A percentile compares a stretch with the other conserved stretches of the same genome.
phyloP scores from a whole-genome alignment of 1,140 invertebrate species.

The Proales similis region DNA sequence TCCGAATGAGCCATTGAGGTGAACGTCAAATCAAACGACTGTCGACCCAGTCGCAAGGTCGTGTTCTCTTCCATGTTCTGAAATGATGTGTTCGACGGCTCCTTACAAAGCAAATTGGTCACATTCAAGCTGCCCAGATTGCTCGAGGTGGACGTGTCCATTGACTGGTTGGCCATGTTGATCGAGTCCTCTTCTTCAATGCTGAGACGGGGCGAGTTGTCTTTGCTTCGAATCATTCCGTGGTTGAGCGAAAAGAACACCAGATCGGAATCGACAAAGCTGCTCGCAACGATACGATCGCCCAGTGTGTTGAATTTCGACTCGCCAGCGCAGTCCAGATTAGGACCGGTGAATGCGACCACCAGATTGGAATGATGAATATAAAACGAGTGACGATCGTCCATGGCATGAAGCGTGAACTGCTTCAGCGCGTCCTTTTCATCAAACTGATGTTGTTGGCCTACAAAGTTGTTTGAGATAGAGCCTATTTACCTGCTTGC shows the following conservation, averaged over 20 bases:
- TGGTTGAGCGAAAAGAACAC: slow-evolving; percentile 32
- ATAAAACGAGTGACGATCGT: slow-evolving; percentile 31
- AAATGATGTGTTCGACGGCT: slow-evolving; percentile 20
- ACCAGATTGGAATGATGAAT: slow-evolving; percentile 10
- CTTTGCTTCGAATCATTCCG: slow-evolving; percentile 23
- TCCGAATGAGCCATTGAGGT: neutral
- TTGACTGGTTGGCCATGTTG: neutral
- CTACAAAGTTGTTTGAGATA: too few species aligned
- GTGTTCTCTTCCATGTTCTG: slow-evolving; percentile 12
- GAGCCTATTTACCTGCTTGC: too few species aligned
- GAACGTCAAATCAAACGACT: slow-evolving; percentile 34
- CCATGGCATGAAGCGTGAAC: slow-evolving; percentile 14
- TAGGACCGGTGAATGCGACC: slow-evolving; percentile 29
- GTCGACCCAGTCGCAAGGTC: slow-evolving; percentile 2
- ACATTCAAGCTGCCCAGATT: slow-evolving; percentile 8
- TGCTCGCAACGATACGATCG: slow-evolving; percentile 28
- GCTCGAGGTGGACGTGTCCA: slow-evolving; percentile 19
- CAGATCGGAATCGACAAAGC: slow-evolving; percentile 23
- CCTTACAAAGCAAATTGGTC: neutral
- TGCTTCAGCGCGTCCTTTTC: too few species aligned
- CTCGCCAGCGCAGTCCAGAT: slow-evolving; percentile 24
- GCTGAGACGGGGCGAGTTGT: slow-evolving; percentile 17
- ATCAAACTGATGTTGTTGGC: too few species aligned
- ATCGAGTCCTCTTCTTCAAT: slow-evolving; percentile 7
- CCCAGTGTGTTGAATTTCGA: slow-evolving; percentile 27